Conservation (phyloP, 2,888 invertebrate species). For the Liodrosophila aerea region DNA sequence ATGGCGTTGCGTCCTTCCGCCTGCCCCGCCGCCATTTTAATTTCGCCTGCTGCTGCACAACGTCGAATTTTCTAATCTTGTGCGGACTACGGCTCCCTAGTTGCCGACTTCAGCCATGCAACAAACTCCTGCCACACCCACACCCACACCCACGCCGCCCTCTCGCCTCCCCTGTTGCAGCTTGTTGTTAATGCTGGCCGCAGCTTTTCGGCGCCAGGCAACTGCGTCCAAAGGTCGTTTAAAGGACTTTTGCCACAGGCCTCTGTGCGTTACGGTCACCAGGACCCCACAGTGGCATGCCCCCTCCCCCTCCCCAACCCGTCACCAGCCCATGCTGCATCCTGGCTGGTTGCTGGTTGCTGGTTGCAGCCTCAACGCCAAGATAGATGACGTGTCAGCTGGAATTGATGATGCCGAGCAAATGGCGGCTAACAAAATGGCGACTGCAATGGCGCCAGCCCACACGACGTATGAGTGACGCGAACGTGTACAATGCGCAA, state of each 20-base stretch:
- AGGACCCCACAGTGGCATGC: not conserved
- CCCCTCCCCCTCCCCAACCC: constrained; percentile 7
- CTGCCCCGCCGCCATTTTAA: constrained; percentile 69
- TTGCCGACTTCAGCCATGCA: constrained; percentile 43
- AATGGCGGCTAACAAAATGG: constrained; percentile 65
- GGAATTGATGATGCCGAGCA: constrained; percentile 79
- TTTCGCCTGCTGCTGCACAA: constrained; percentile 77
- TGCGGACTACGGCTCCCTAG: constrained; percentile 78
- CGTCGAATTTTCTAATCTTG: constrained; percentile 78
- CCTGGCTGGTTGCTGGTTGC: too few species aligned
- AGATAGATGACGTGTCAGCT: constrained; percentile 80
- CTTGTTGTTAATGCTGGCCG: constrained; percentile 60
- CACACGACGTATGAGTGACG: constrained; percentile 70
- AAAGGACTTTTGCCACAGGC: constrained; percentile 78
- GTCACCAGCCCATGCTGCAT: constrained; percentile 1
- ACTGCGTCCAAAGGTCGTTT: constrained; percentile 76
- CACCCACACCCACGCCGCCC: not conserved
- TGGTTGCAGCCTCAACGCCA: constrained; percentile 32
- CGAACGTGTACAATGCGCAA: constrained; percentile 52
- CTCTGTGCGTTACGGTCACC: constrained; percentile 59
- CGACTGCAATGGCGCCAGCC: constrained; percentile 45
- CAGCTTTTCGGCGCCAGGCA: constrained; percentile 68
- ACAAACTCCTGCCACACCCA: constrained; percentile 2
- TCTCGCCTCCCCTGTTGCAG: constrained; percentile 22
- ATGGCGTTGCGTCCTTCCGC: constrained; percentile 47